Evolutionary conservation across 1,140 invertebrate species (phyloP), one percentile per base, ranked within the genome.

Genomic region (Drosophila truncata): DNA sequence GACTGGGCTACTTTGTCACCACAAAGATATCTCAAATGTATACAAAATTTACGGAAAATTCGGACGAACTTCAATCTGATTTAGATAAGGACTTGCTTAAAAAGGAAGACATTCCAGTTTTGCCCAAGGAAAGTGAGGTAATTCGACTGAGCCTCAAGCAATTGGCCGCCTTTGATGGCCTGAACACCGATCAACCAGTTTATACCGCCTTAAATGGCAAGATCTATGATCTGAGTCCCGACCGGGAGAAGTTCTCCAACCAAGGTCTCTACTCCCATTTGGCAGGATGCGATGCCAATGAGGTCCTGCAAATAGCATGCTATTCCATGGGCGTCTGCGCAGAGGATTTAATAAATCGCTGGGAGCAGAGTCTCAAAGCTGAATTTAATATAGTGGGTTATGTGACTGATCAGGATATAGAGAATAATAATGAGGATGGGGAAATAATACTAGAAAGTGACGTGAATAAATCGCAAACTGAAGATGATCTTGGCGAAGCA

Each of bases 141-240:
- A 20, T 81, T 14, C 18, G 35, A 1, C 84, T 88, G 2, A 83
- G 20, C 2, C 5, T 7, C 0, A 25, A 37, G 16, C 62, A 88
- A 47, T 49, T 88, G 49, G 61, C 35, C 10, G 44, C 46, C 13
- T 90, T 65, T 23, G 16, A 81, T 64, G 85, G 85, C 11, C 1
- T 44, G 3, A 18, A 46, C 1, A n/a, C 44, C 0, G 60, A 75
- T 23, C 61, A 42, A 11, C 74, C 70, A 4, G 66, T 84, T 29
- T 90, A 90, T 16, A 88, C 85, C 18, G 85, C 85, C 1, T 31
- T 90, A 1, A 90, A 88, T 62, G 85, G 85, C 1, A 70, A 62
- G 9, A 90, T 88, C 20, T 88, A 82, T 42, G 85, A 88, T 23
- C 47, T 88, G 16, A 90, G 52, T 33, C 37, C 80, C 8, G 41